A percentile compares a stretch with the other conserved stretches of the same genome.
phyloP scores from a whole-genome alignment of 2,797 vertebrate species.

The Melanotaenia boesemani region DNA sequence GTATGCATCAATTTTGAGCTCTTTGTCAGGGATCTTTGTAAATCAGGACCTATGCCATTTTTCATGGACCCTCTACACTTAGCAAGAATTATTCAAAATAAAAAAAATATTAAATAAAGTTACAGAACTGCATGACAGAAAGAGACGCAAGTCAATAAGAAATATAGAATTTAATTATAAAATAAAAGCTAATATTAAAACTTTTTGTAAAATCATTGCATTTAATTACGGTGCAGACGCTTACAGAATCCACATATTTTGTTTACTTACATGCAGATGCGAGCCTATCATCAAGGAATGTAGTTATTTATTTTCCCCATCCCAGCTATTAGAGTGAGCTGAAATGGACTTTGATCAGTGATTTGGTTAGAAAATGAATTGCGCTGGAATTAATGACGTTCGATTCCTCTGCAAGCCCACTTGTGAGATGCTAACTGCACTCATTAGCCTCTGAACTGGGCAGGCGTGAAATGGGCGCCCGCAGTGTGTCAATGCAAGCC shows the following conservation, averaged over 20 bases:
- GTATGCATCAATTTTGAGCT: too few relatives aligned
- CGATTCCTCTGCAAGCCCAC: slow-evolving; percentile 66
- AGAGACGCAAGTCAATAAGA: slow-evolving; percentile 11
- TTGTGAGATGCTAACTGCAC: slow-evolving; percentile 73
- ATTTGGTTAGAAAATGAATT: slow-evolving; percentile 75
- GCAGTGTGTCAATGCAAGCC: slow-evolving; percentile 57
- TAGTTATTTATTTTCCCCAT: slow-evolving; percentile 24
- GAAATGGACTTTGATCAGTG: slow-evolving; percentile 68
- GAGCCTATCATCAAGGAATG: slow-evolving; percentile 24
- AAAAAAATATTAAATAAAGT: too few relatives aligned
- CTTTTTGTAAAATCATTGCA: slow-evolving; percentile 36
- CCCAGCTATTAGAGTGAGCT: slow-evolving; percentile 34
- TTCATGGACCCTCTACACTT: too few relatives aligned
- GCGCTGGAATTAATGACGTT: slow-evolving; percentile 72
- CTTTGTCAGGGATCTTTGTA: too few relatives aligned
- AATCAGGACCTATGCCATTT: too few relatives aligned
- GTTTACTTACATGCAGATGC: slow-evolving; percentile 38
- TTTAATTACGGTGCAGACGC: slow-evolving; percentile 49
- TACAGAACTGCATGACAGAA: not conserved
- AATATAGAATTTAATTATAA: slow-evolving; percentile 25
- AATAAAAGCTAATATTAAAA: slow-evolving; percentile 41
- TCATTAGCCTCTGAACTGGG: slow-evolving; percentile 74
- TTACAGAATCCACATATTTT: slow-evolving; percentile 44
- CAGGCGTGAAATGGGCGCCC: slow-evolving; percentile 73
- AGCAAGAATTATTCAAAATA: too few relatives aligned